These are phyloP conservation scores for Spea multiplicata DNA, from an alignment of 2,113 vertebrate genomes.

Conservation along the genomic window DNA sequence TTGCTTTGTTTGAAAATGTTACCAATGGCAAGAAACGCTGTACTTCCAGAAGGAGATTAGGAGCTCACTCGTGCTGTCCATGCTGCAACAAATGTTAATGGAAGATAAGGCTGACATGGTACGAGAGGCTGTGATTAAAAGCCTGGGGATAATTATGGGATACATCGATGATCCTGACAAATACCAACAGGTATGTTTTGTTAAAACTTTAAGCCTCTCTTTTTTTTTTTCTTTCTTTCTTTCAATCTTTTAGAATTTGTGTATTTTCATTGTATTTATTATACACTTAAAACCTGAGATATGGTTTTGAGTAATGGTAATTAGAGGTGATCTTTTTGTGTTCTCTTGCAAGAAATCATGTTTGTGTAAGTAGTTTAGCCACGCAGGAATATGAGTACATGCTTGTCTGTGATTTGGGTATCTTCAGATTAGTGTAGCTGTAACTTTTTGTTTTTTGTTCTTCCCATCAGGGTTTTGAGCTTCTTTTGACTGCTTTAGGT, in stretches of 20 bases:
- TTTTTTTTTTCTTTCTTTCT: not conserved
- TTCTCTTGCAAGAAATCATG: no score
- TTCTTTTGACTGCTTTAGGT: slow-evolving; percentile 87
- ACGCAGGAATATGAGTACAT: no score
- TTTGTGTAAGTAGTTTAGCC: no score
- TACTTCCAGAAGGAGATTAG: slow-evolving; percentile 91
- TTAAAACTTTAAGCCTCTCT: not conserved
- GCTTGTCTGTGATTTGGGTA: no score
- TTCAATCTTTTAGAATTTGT: slow-evolving; percentile 49
- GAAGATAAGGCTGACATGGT: slow-evolving; percentile 98
- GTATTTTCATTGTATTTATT: no score
- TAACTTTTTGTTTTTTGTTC: not conserved
- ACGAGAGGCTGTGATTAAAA: slow-evolving; percentile 97
- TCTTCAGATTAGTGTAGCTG: no score
- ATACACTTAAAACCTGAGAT: no score
- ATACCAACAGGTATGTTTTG: slow-evolving; percentile 83
- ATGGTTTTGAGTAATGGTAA: no score
- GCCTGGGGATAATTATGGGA: slow-evolving; percentile 95
- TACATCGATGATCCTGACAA: slow-evolving; percentile 98
- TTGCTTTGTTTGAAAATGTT: not conserved
- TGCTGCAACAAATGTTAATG: slow-evolving; percentile 97
- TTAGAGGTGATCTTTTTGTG: no score
- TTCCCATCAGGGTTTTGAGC: slow-evolving; percentile 84
- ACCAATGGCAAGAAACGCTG: not conserved
- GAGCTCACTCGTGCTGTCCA: slow-evolving; percentile 94